Conservation (phyloP, 2,113 vertebrate species). For the Sinocyclocheilus maitianheensis region DNA sequence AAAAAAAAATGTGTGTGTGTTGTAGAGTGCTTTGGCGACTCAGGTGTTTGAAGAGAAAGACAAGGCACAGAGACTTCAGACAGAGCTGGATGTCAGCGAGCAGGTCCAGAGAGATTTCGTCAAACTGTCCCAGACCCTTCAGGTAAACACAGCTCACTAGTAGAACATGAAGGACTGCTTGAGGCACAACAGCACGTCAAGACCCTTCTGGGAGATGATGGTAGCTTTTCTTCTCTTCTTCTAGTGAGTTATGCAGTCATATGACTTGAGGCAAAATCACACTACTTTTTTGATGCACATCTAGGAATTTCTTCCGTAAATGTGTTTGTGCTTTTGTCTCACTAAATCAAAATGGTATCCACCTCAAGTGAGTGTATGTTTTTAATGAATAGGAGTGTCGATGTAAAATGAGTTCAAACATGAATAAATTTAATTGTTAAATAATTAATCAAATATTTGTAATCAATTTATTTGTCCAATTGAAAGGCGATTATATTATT, state of each 20-base stretch:
- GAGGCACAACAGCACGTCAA: neutral
- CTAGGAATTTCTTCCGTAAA: neutral
- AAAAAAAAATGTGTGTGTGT: neutral
- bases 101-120: constrained; percentile 99
- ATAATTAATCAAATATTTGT: neutral
- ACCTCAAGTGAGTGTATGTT: neutral
- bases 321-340: neutral
- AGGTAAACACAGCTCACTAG: constrained; percentile 74
- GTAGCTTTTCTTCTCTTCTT: neutral
- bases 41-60: constrained; percentile 90
- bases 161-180: neutral
- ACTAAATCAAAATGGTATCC: neutral
- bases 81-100: constrained; percentile 96
- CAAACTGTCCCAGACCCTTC: constrained; percentile 97
- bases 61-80: constrained; percentile 94
- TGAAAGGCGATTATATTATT: neutral
- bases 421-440: neutral
- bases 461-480: neutral
- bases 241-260: too few relatives aligned
- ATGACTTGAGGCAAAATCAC: neutral
- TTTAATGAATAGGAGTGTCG: too few relatives aligned
- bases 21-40: constrained; percentile 81
- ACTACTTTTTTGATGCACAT: neutral
- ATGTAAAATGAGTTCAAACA: neutral
- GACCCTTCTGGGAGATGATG: neutral